Base-by-base conservation (phyloP, 1,140 invertebrate species). In the Chelonus insularis region DNA sequence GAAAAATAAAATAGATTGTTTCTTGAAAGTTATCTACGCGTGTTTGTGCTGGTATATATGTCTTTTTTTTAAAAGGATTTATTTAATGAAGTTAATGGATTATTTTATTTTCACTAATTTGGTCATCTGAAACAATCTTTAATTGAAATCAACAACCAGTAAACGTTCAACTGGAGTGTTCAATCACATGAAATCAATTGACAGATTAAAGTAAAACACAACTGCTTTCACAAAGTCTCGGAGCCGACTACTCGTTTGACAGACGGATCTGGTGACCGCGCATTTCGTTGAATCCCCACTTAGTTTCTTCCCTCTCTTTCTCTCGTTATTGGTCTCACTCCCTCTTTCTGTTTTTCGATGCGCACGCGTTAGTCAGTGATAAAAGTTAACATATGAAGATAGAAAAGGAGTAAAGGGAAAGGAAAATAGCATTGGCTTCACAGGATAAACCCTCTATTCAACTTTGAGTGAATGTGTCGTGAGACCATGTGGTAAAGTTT, bases 201-300 rank as follows among this genome's bases (percentile, higher is more conserved):
- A 20, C 16, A 6, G 8, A 52, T 1, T 8, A 43, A 43, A 29
- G 7, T 20, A 20, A 32, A 12, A 29, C 36, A n/a, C 14, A 20
- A 29, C 21, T n/a, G 11, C 34, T 43, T 29, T 32, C 36, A 43
- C 36, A 50, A 45, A 52, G 36, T 32, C 36, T 11, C 48, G n/a
- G 47, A 14, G 58, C 29, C 47, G 58, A 60, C 58, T 60, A 54
- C 9, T 21, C 25, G 48, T 60, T 60, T 60, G 58, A 60, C 58
- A 52, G 48, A 32, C 58, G 48, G 23, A 52, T 7, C 21, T 25
- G 43, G 25, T 52, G 47, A 52, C 36, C 58, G 58, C 58, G 58
- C 58, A 60, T 52, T 60, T 60, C 58, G 48, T 29, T 60, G 47
- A 20, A 9, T 39, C 34, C 58, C 58, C 48, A 60, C 58, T 21